Conservation (phyloP, 2,797 vertebrate species). For the Danio choprae region DNA sequence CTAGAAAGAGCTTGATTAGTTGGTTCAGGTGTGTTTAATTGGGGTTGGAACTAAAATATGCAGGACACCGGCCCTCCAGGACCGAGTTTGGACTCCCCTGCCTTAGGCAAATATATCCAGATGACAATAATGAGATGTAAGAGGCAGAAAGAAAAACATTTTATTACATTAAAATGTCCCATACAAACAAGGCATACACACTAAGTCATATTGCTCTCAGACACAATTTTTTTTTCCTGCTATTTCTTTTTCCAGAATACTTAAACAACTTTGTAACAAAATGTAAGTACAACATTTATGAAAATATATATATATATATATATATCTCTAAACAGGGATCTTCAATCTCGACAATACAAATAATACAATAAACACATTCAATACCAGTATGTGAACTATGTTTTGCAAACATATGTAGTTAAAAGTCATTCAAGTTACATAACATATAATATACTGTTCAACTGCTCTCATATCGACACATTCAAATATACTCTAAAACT, state of each 20-base stretch:
- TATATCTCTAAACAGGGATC: constrained; percentile 98
- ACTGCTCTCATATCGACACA: constrained; percentile 90
- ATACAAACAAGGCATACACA: constrained; percentile 99
- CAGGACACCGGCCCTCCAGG: no score
- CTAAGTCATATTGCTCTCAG: constrained; percentile 94
- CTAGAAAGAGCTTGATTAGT: no score
- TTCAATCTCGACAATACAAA: constrained; percentile 98
- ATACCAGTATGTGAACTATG: constrained; percentile 90
- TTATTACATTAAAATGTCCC: constrained; percentile 89
- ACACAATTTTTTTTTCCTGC: constrained; percentile 81
- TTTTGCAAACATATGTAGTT: constrained; percentile 97
- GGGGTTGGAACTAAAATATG: no score
- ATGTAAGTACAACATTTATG: constrained; percentile 99
- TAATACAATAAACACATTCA: constrained; percentile 99
- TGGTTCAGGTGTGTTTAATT: no score
- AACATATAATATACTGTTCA: constrained; percentile 87
- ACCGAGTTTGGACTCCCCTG: no score
- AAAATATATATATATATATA: no score
- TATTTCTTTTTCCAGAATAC: constrained; percentile 68
- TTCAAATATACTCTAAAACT: constrained; percentile 88
- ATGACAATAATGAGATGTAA: constrained; percentile 15
- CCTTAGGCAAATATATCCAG: not conserved
- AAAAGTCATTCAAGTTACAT: constrained; percentile 99
- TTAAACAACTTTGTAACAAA: constrained; percentile 99
- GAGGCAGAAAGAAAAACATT: constrained; percentile 81